These are phyloP conservation scores for Trididemnum miniatum DNA, from an alignment of 23 tunicate genomes.

Conservation along the genomic window DNA sequence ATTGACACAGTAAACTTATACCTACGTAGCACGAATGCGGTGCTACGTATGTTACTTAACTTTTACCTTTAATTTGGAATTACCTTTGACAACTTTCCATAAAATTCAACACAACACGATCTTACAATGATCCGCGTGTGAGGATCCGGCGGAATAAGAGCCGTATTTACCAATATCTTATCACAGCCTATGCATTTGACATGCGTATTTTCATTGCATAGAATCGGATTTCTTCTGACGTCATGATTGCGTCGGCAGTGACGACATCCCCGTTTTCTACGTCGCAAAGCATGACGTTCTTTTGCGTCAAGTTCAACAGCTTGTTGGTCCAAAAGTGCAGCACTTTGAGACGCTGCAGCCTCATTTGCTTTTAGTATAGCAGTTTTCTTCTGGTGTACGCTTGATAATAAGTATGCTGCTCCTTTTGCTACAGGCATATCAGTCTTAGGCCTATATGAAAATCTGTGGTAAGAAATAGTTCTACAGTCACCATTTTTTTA, in stretches of 20 bases:
- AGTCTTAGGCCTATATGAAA: too few relatives aligned
- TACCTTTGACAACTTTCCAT: conserved; percentile 53
- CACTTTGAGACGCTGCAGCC: neutral
- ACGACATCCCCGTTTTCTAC: conserved; percentile 37
- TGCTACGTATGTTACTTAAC: too few relatives aligned
- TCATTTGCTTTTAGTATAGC: neutral
- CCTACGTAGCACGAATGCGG: too few relatives aligned
- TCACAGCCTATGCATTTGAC: conserved; percentile 38
- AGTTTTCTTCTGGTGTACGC: conserved; percentile 21
- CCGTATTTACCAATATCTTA: conserved; percentile 1
- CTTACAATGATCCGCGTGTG: neutral
- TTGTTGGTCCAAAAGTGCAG: neutral
- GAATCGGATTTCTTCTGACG: neutral
- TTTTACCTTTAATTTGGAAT: too few relatives aligned
- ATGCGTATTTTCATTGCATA: neutral
- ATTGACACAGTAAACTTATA: too few relatives aligned
- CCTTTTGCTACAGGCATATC: conserved; percentile 52
- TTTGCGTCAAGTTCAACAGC: neutral
- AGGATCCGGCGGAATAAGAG: neutral
- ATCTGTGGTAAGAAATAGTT: too few relatives aligned
- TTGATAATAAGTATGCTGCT: conserved; percentile 21
- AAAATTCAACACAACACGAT: conserved; percentile 50
- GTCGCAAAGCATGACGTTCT: neutral
- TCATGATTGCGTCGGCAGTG: conserved; percentile 53
- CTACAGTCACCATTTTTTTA: too few relatives aligned